A percentile compares a stretch with the other conserved stretches of the same genome.
Conservation (phyloP, 2,888 invertebrate genomes). For the Alsophila aescularia region DNA sequence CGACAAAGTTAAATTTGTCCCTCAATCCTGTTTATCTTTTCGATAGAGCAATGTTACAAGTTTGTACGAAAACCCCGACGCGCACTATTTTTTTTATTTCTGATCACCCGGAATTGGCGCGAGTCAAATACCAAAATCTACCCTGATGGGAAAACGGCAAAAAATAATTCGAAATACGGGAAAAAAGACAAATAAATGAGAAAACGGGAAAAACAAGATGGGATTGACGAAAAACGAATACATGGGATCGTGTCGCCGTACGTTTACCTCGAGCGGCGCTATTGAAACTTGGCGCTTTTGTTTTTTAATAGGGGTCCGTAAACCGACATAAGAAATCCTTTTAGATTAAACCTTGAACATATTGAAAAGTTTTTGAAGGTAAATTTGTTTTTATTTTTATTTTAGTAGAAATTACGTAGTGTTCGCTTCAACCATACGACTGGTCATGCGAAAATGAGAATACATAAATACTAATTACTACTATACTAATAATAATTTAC, state of each 20-base stretch:
- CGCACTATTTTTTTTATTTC: too few species aligned
- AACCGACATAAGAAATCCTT: background rate
- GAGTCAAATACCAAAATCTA: slow-evolving; percentile 19
- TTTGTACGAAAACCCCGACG: too few species aligned
- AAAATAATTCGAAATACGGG: slow-evolving; percentile 26
- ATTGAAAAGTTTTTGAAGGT: background rate
- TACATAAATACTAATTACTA: too few species aligned
- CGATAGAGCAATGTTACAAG: too few species aligned
- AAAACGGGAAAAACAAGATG: slow-evolving; percentile 40
- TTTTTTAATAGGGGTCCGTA: slow-evolving; percentile 31
- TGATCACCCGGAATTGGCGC: too few species aligned
- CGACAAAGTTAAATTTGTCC: too few species aligned
- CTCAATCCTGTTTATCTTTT: too few species aligned
- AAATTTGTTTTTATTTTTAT: too few species aligned
- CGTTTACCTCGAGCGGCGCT: slow-evolving; percentile 35
- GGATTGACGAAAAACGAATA: slow-evolving; percentile 54
- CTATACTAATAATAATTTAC: too few species aligned
- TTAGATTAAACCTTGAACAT: background rate
- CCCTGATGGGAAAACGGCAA: slow-evolving; percentile 22
- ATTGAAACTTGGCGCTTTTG: slow-evolving; percentile 29
- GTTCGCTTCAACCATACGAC: too few species aligned
- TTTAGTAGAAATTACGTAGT: too few species aligned
- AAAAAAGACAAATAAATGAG: slow-evolving; percentile 24
- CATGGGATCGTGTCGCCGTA: slow-evolving; percentile 29
- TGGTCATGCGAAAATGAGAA: too few species aligned